A percentile compares a stretch with the other conserved stretches of the same genome.
Evolutionary conservation across 2,797 vertebrate species (phyloP).

Genomic region (Decapterus maruadsi): DNA sequence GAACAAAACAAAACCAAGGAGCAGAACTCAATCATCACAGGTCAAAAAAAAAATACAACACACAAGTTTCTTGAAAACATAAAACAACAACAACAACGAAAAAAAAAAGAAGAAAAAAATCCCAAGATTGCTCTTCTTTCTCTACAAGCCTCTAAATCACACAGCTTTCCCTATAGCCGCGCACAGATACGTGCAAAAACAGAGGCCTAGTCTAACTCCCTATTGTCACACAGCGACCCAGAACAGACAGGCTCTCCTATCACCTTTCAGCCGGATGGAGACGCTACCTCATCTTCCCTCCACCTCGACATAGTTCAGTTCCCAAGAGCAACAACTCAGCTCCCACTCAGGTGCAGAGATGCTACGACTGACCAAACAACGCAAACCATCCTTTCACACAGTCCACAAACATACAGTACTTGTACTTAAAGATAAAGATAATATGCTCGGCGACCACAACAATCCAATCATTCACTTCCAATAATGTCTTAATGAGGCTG

Average conservation of each 20-base stretch:
- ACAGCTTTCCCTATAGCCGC: background rate
- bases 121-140: background rate
- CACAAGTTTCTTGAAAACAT: background rate
- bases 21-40: slow-evolving; percentile 6
- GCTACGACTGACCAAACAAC: slow-evolving; percentile 11
- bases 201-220: slow-evolving; percentile 32
- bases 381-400: background rate
- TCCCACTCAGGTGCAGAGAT: slow-evolving; percentile 47
- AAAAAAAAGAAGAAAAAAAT: background rate
- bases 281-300: slow-evolving; percentile 79
- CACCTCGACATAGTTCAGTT: slow-evolving; percentile 54
- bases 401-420: background rate
- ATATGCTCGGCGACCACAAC: background rate
- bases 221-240: slow-evolving; percentile 49
- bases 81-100: background rate
- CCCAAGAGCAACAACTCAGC: slow-evolving; percentile 46
- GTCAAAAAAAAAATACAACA: background rate
- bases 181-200: slow-evolving; percentile 18
- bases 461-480: background rate
- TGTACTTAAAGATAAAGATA: background rate
- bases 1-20: slow-evolving; percentile 7
- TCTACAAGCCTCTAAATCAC: slow-evolving; percentile 23
- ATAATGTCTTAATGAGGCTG: background rate
- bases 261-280: slow-evolving; percentile 78
- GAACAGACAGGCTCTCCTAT: slow-evolving; percentile 66